These are phyloP conservation scores for Callyntrura guangdongensis DNA, from an alignment of 2,888 invertebrate species.

Conservation along the genomic window DNA sequence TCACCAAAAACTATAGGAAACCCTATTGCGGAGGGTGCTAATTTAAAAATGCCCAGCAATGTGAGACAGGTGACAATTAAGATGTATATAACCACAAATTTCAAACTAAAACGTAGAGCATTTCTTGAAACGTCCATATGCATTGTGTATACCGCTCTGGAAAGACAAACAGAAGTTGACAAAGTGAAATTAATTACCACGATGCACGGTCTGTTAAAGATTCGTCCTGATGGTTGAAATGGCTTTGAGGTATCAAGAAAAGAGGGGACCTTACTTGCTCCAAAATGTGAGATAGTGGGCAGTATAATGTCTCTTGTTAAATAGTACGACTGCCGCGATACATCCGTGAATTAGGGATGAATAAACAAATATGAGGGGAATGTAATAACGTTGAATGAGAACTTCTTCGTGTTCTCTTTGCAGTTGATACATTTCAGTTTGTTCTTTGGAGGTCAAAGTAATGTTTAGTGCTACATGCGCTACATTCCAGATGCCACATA, in stretches of 20 bases:
- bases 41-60: slow-evolving; percentile 36
- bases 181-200: neutral
- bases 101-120: slow-evolving; percentile 14
- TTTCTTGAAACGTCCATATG: slow-evolving; percentile 77
- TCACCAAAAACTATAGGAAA: slow-evolving; percentile 68
- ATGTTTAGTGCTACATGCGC: slow-evolving; percentile 26
- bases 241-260: neutral
- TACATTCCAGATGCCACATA: slow-evolving; percentile 28
- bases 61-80: slow-evolving; percentile 5
- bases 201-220: neutral
- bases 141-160: slow-evolving; percentile 76
- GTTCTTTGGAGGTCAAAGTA: neutral
- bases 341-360: slow-evolving; percentile 53
- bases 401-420: slow-evolving; percentile 42
- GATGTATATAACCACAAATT: slow-evolving; percentile 21
- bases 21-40: slow-evolving; percentile 58
- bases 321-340: slow-evolving; percentile 34
- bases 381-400: slow-evolving; percentile 54
- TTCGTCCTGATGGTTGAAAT: neutral
- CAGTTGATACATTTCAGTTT: neutral
- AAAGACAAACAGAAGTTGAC: neutral
- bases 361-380: slow-evolving; percentile 63
- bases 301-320: slow-evolving; percentile 67
- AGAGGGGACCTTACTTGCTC: slow-evolving; percentile 56
- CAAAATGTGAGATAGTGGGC: slow-evolving; percentile 74